Percentiles rank a stretch among this genome's conserved stretches.
Conservation (phyloP, 2,888 invertebrate species). For the Isoperla grammatica region DNA sequence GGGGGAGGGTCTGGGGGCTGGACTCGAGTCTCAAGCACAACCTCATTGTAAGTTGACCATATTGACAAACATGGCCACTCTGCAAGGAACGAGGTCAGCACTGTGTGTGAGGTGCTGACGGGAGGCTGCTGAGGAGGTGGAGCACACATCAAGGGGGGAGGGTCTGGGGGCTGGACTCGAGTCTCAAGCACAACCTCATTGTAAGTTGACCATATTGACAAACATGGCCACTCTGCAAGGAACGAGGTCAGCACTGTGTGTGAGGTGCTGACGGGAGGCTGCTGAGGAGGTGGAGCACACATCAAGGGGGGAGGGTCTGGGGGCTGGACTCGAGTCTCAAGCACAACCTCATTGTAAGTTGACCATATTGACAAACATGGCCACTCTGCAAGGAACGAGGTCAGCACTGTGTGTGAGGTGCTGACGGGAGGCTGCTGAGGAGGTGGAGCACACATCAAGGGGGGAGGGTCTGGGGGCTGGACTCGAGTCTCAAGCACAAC, state of each 20-base stretch:
- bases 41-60: conserved; percentile 19
- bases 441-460: conserved; percentile 62
- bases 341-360: conserved; percentile 22
- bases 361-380: too few relatives aligned
- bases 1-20: conserved; percentile 71
- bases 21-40: conserved; percentile 45
- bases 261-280: conserved; percentile 57
- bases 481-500: conserved; percentile 42
- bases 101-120: conserved; percentile 60
- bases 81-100: too few relatives aligned
- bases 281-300: conserved; percentile 55
- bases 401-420: conserved; percentile 64
- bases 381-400: too few relatives aligned
- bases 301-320: conserved; percentile 74
- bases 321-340: conserved; percentile 54
- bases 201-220: conserved; percentile 17
- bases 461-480: conserved; percentile 71
- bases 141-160: conserved; percentile 66
- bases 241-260: conserved; percentile 59
- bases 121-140: conserved; percentile 52
- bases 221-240: too few relatives aligned
- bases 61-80: too few relatives aligned
- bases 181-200: conserved; percentile 33
- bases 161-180: conserved; percentile 67
- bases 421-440: conserved; percentile 51